Evolutionary conservation across 2,797 vertebrate genomes (phyloP), one percentile per base, ranked within the genome.

Genomic region (Morelia viridis): DNA sequence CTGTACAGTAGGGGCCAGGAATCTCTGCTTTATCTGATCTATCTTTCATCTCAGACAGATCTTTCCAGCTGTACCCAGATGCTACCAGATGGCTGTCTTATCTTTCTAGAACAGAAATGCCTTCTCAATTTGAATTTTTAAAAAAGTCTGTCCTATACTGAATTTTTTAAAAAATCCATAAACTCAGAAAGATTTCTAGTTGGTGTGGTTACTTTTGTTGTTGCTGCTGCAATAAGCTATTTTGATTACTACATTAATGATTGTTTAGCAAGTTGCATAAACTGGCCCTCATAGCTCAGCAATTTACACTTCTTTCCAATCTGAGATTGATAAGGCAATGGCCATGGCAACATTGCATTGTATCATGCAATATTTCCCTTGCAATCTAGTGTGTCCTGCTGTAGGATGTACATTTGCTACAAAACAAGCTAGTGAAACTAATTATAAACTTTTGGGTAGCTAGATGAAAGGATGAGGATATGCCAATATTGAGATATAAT

Each of bases 21-120:
- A 85, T 85, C 53, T 89, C 83, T 92, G 84, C 89, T 50, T 89
- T 92, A 61, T 88, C 71, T 84, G 46, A 64, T 88, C 91, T 83
- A 89, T 89, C 61, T 85, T 89, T 92, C 53, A 89, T 92, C 31
- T 85, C 87, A 89, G 61, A 46, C 26, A 85, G 76, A n/a, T 85
- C 76, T 89, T 92, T 80, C 80, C 61, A 92, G 50, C 68, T 92
- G 91, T 89, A 53, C 57, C 50, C 53, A 46, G 87, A 68, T 85
- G 53, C 58, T 85, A 85, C 60, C 76, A 89, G 91, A 84, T 89
- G 87, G 91, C 87, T 46, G 9, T 41, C 46, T 35, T 41, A 56
- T 64, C 60, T 84, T 57, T 89, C 87, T 88, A 64, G 58, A 76
- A 4, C 24, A 35, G 31, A 85, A 85, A 85, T 85, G n/a, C 24